These are phyloP conservation scores for Eolophus roseicapilla DNA, from an alignment of 2,113 vertebrate genomes.

Conservation along the genomic window DNA sequence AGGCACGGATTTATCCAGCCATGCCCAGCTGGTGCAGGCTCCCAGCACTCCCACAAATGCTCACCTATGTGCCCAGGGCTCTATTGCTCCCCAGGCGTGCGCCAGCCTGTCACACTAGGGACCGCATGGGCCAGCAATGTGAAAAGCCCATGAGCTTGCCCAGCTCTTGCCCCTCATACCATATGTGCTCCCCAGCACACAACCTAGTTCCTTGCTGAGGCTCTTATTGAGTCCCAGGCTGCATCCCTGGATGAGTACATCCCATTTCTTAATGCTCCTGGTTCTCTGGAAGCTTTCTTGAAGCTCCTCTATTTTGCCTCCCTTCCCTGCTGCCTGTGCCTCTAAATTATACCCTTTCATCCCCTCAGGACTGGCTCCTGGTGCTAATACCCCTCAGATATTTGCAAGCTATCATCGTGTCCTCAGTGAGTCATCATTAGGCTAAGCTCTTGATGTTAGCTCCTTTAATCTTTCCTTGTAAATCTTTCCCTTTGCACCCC, in stretches of 20 bases:
- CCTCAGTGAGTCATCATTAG: constrained; percentile 37
- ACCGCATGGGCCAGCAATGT: background rate
- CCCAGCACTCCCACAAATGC: background rate
- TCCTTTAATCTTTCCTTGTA: constrained; percentile 61
- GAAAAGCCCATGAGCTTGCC: background rate
- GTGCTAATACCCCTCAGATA: constrained; percentile 52
- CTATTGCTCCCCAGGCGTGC: background rate
- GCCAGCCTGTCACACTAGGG: background rate
- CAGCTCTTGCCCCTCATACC: background rate
- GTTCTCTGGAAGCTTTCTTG: background rate
- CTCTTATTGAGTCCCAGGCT: background rate
- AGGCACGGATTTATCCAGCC: background rate
- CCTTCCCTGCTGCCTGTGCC: background rate
- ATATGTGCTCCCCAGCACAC: background rate
- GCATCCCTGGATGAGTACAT: background rate
- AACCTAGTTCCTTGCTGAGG: background rate
- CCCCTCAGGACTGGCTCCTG: background rate
- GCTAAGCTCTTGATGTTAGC: constrained; percentile 30
- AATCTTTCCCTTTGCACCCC: constrained; percentile 54
- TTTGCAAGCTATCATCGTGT: constrained; percentile 56
- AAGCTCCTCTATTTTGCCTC: background rate
- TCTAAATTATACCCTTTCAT: constrained; percentile 32
- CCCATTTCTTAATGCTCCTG: background rate
- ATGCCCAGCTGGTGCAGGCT: rapidly evolving
- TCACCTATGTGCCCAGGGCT: background rate